Conservation (phyloP, 2,888 invertebrate genomes). For the Campaea margaritaria region DNA sequence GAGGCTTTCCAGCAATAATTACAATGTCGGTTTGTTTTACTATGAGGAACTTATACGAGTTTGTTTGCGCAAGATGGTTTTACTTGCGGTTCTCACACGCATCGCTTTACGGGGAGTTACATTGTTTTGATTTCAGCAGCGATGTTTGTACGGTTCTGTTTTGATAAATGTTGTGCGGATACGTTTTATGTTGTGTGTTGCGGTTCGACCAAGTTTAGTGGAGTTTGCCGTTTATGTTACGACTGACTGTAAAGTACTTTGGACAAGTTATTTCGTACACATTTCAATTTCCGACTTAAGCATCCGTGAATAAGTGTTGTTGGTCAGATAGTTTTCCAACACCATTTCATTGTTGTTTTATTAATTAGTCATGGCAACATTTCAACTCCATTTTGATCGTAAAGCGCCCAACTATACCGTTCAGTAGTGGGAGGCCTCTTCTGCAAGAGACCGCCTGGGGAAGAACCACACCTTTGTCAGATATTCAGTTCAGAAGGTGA, state of each 20-base stretch:
- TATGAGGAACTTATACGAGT: slow-evolving; percentile 25
- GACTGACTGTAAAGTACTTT: background rate
- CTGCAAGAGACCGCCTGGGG: too few species aligned
- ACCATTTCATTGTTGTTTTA: too few species aligned
- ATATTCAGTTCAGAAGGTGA: too few species aligned
- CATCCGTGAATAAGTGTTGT: too few species aligned
- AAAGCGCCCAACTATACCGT: too few species aligned
- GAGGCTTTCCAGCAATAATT: slow-evolving; percentile 26
- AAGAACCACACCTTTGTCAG: too few species aligned
- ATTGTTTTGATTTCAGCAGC: slow-evolving; percentile 22
- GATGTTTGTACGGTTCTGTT: slow-evolving; percentile 2
- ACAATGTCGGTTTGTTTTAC: slow-evolving; percentile 31
- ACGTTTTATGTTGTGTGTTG: background rate
- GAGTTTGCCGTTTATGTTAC: background rate
- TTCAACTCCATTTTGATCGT: too few species aligned
- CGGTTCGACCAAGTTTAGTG: background rate
- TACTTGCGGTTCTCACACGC: slow-evolving; percentile 17
- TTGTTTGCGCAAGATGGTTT: slow-evolving; percentile 26
- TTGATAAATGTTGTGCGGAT: background rate
- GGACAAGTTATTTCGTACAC: too few species aligned
- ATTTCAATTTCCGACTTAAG: too few species aligned
- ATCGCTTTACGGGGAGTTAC: slow-evolving; percentile 15
- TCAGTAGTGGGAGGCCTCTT: too few species aligned
- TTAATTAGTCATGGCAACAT: too few species aligned
- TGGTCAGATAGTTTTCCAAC: too few species aligned